Conservation (phyloP, 2,888 invertebrate genomes). For the Rotaria sp. region DNA sequence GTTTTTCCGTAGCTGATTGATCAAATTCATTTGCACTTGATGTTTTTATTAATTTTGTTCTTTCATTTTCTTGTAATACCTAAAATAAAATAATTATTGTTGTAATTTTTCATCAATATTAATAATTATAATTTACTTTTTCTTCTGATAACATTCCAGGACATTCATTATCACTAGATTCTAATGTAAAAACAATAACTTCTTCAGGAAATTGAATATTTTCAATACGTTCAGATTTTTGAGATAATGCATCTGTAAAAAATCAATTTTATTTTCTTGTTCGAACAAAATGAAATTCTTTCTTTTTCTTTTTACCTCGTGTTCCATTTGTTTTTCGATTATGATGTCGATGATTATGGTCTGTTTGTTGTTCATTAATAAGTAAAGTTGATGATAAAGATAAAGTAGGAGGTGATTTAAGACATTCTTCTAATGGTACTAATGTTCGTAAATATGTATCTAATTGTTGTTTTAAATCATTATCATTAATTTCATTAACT, state of each 20-base stretch:
- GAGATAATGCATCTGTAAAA: neutral
- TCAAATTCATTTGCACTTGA: slow-evolving; percentile 45
- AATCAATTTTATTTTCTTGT: neutral
- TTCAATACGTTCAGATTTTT: neutral
- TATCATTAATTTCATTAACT: neutral
- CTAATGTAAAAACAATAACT: slow-evolving; percentile 40
- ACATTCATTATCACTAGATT: slow-evolving; percentile 61
- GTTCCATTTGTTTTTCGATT: neutral
- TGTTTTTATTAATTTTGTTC: slow-evolving; percentile 44
- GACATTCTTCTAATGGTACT: neutral
- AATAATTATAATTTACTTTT: slow-evolving; percentile 57
- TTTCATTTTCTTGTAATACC: slow-evolving; percentile 50
- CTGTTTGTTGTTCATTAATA: neutral
- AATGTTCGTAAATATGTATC: neutral
- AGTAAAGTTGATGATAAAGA: neutral
- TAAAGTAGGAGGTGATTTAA: neutral
- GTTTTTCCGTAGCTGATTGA: slow-evolving; percentile 53
- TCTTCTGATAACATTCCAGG: slow-evolving; percentile 66
- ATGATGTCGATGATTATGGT: neutral
- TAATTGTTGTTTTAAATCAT: slow-evolving; percentile 11
- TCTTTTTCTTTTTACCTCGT: neutral
- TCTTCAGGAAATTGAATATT: neutral
- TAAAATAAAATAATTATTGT: slow-evolving; percentile 45
- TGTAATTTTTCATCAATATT: neutral
- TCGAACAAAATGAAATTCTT: too few species aligned